Evolutionary conservation across 2,888 invertebrate species (phyloP).

Genomic region (Tricholauxania praeusta): DNA sequence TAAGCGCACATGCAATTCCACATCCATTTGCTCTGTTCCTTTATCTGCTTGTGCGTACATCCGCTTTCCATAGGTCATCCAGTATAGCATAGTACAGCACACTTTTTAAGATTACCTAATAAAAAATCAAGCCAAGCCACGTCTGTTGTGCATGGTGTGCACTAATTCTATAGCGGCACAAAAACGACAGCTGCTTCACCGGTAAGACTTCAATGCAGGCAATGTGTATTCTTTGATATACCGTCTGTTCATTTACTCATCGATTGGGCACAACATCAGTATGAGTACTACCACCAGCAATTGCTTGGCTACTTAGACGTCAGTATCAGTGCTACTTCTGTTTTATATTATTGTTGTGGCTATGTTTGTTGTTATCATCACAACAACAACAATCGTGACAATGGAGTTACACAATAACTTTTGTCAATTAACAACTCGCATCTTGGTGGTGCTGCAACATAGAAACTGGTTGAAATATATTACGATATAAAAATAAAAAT

Average conservation of each 20-base stretch:
- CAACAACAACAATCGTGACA: background rate
- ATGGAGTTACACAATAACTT: background rate
- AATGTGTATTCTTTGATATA: background rate
- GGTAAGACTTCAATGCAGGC: background rate
- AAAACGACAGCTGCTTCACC: constrained; percentile 12
- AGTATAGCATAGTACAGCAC: background rate
- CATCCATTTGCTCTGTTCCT: too few relatives aligned
- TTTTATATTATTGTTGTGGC: constrained; percentile 2
- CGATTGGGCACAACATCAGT: background rate
- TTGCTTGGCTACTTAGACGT: constrained; percentile 2
- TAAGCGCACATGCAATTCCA: too few relatives aligned
- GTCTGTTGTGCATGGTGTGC: background rate
- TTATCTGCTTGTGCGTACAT: too few relatives aligned
- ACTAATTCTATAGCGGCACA: background rate
- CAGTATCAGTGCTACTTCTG: constrained; percentile 8
- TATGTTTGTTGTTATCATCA: constrained; percentile 21
- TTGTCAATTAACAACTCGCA: background rate
- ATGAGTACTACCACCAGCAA: background rate
- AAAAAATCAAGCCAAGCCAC: constrained; percentile 11
- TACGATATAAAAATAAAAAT: background rate
- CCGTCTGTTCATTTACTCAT: constrained; percentile 23
- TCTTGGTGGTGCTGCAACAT: too few relatives aligned
- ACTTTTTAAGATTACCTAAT: constrained; percentile 22
- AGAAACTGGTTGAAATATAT: background rate
- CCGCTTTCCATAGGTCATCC: too few relatives aligned